Evolutionary conservation across 2,888 invertebrate species (phyloP).

Genomic region (Andrena praecox): DNA sequence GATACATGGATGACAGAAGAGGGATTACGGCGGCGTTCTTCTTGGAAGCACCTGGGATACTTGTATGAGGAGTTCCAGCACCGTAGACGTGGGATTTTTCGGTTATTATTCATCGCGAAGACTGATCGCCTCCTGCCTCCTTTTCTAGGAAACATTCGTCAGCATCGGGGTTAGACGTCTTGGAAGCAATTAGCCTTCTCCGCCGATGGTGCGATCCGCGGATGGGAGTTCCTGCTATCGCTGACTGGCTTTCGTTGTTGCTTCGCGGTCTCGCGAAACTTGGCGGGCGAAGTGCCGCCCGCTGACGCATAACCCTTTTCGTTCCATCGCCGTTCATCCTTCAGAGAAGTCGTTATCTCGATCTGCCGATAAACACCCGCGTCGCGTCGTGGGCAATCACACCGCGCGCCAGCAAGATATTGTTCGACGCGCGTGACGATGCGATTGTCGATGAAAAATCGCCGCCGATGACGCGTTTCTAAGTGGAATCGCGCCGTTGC

Average conservation of each 20-base stretch:
- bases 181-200: neutral
- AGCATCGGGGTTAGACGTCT: neutral
- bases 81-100: neutral
- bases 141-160: neutral
- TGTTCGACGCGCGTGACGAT: neutral
- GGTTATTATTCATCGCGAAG: neutral
- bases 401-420: constrained; percentile 6
- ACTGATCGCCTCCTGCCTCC: neutral
- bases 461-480: neutral
- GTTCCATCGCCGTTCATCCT: constrained; percentile 25
- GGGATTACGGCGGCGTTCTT: neutral
- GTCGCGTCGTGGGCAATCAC: constrained; percentile 11
- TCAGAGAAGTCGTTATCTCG: constrained; percentile 46
- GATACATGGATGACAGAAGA: neutral
- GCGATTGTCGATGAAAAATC: neutral
- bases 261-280: constrained; percentile 12
- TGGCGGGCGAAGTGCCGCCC: constrained; percentile 4
- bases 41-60: neutral
- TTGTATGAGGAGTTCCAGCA: neutral
- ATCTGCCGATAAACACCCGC: constrained; percentile 28
- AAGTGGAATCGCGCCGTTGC: neutral
- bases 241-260: constrained; percentile 19
- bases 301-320: constrained; percentile 24
- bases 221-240: constrained; percentile 15
- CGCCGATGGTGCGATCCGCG: neutral